Base-by-base conservation (phyloP, 2,888 invertebrate species). In the Perithous albicinctus region DNA sequence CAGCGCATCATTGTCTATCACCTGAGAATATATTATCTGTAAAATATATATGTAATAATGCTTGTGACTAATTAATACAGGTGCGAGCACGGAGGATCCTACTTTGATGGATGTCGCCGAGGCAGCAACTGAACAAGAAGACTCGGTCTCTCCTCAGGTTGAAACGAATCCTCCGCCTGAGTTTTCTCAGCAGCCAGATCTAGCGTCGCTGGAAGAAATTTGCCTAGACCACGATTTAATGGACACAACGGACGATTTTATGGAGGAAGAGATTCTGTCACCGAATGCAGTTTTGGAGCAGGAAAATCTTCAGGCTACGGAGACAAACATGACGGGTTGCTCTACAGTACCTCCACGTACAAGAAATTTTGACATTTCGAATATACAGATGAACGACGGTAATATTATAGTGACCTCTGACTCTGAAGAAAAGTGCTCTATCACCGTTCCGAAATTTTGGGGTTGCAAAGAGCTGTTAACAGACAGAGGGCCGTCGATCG, bases 401-500 rank as follows among this genome's bases (percentile, higher is more conserved):
- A 15, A 15, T 46, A 46, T 15, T 15, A 15, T 46, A 46, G 46
- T 46, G 46, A 46, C 46, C 46, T 46, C 46, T 18, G 18, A 2
- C 18, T 15, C 5, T 15, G 46, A 46, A 46, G 46, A 15, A 46
- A 46, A 46, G 46, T 46, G 46, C 46, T 46, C 46, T 3, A 46
- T 46, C 46, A 46, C 46, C 46, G 18, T 46, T 46, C 46, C 46
- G 15, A 46, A 46, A 18, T 46, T 46, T 46, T 46, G 46, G 46
- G 6, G 15, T 7, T 46, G 46, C 15, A 46, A 46, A 46, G 46
- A 46, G 15, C 46, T 46, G 18, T 46, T 3, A 7, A 46, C 46
- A 46, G 41, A 59, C 56, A 70, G 41, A 59, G 46, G 66, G 7
- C 66, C 29, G 26, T 41, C 29, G n/a, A 66, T 48, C 10, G 29